Evolutionary conservation across 2,797 vertebrate genomes (phyloP), one percentile per base, ranked within the genome.

Genomic region (Sebastes wilsoni): DNA sequence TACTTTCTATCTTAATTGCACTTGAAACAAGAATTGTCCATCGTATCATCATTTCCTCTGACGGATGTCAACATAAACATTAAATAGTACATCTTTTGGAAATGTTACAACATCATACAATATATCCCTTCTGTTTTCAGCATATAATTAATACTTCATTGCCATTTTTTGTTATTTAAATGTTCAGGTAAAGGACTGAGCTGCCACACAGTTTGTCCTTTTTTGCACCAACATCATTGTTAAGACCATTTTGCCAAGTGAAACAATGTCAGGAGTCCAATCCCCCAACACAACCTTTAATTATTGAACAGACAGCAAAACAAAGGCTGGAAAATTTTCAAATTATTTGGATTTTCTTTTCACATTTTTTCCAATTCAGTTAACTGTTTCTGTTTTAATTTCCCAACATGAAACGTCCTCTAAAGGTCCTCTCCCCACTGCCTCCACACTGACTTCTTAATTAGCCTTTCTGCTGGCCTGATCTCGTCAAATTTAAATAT

Each of bases 1-100:
- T 28, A 74, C 42, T 62, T 61, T 79, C 71, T 66, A 73, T 66
- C 71, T 87, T 94, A 94, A 95, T 94, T 95, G 95, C 95, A 94
- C 93, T 95, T 95, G 72, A 92, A 89, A 90, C 60, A 65, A 38
- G 23, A 82, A 65, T 79, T 20, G 52, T 64, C 34, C 42, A 18
- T 74, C 46, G 18, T 42, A 34, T 74, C 28, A 38, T 74, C 28
- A 3, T 54, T 59, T 69, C 34, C 66, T 84, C 64, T 62, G 36
- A 70, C 61, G 38, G 46, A 49, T 25, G 2, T 61, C 68, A 61
- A 74, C 55, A 49, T 62, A 62, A 82, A 81, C 23, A 61, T 81
- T 79, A 84, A 83, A 80, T 68, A 72, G 12, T 34, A 88, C 75
- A 83, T 79, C 20, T 81, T 81, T 58, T 65, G 30, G 46, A 82